Evolutionary conservation across 2,797 vertebrate species (phyloP).

Genomic region (Chaunax sp.): DNA sequence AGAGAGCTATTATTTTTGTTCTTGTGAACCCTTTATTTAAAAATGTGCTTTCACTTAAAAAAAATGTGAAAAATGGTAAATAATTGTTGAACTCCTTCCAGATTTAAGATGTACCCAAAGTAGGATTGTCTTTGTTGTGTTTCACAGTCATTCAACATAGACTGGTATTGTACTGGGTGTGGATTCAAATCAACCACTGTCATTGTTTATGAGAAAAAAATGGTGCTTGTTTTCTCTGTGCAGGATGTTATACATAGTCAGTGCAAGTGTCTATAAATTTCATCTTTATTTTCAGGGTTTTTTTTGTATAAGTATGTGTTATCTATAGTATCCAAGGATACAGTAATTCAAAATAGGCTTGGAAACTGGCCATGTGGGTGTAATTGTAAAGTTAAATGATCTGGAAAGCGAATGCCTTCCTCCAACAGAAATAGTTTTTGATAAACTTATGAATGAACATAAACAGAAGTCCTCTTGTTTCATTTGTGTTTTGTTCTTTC

Average conservation of each 20-base stretch:
- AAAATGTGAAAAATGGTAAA: slow-evolving; percentile 53
- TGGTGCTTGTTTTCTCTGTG: slow-evolving; percentile 66
- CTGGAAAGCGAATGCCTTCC: slow-evolving; percentile 29
- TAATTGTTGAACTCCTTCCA: slow-evolving; percentile 51
- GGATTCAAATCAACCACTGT: slow-evolving; percentile 48
- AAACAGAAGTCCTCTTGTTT: slow-evolving; percentile 62
- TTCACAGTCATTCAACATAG: slow-evolving; percentile 39
- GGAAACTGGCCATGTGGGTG: slow-evolving; percentile 53
- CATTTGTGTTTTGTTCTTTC: slow-evolving; percentile 63
- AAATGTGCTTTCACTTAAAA: slow-evolving; percentile 49
- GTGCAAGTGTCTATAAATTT: slow-evolving; percentile 51
- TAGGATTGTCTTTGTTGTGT: slow-evolving; percentile 47
- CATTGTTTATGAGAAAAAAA: slow-evolving; percentile 52
- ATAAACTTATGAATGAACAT: slow-evolving; percentile 74
- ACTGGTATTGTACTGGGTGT: slow-evolving; percentile 54
- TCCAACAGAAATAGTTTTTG: slow-evolving; percentile 57
- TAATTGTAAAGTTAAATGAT: slow-evolving; percentile 67
- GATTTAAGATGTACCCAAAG: slow-evolving; percentile 70
- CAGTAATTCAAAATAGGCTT: slow-evolving; percentile 36
- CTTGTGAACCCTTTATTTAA: slow-evolving; percentile 45
- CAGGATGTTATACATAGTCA: slow-evolving; percentile 60
- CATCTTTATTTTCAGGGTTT: slow-evolving; percentile 34
- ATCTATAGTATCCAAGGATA: slow-evolving; percentile 38
- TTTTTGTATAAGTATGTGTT: slow-evolving; percentile 60
- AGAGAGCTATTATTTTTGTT: slow-evolving; percentile 27